These are phyloP conservation scores for Charaxes varanes DNA, from an alignment of 1,140 invertebrate species.

Conservation along the genomic window DNA sequence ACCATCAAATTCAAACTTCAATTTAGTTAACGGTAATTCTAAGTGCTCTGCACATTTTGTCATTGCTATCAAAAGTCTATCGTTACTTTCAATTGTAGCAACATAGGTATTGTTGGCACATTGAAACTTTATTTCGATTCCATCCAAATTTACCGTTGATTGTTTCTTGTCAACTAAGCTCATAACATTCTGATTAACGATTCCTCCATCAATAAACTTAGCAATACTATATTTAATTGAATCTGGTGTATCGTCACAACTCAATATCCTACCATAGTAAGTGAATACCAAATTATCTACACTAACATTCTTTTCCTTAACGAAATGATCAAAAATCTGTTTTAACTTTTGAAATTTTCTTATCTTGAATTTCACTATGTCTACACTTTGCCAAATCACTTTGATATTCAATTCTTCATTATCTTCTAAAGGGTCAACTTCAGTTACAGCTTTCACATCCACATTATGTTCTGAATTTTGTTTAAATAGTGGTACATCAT, in stretches of 20 bases:
- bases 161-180: constrained; percentile 6
- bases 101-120: constrained; percentile 43
- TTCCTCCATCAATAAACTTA: constrained; percentile 58
- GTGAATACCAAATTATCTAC: constrained; percentile 40
- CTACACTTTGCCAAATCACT: constrained; percentile 48
- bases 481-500: constrained; percentile 36
- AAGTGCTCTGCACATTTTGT: constrained; percentile 50
- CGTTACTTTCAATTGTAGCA: constrained; percentile 24
- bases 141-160: constrained; percentile 4
- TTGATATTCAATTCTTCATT: constrained; percentile 57
- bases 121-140: constrained; percentile 49
- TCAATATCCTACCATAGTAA: constrained; percentile 46
- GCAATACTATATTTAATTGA: constrained; percentile 47
- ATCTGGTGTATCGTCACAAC: constrained; percentile 44
- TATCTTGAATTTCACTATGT: constrained; percentile 42
- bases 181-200: constrained; percentile 29
- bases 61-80: constrained; percentile 36
- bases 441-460: constrained; percentile 23
- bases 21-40: constrained; percentile 31
- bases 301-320: constrained; percentile 34
- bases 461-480: not conserved
- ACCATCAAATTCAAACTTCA: constrained; percentile 61
- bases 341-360: constrained; percentile 46
- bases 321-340: constrained; percentile 47
- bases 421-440: constrained; percentile 24